Conservation (phyloP, 2,113 vertebrate species). For the Sporophila hypoxantha region DNA sequence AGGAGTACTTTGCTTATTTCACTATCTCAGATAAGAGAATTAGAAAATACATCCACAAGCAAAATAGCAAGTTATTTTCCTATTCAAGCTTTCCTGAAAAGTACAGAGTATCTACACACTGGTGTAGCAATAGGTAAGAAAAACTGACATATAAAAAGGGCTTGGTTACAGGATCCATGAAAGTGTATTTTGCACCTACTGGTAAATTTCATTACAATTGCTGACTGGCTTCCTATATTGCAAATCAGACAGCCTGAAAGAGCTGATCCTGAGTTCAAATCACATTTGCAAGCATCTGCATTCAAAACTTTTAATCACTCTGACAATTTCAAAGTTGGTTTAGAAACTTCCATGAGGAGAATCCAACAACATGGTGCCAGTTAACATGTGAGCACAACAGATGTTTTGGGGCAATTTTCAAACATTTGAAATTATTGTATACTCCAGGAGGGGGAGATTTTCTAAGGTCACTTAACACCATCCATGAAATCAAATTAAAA, state of each 20-base stretch:
- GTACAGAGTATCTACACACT: neutral
- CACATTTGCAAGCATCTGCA: neutral
- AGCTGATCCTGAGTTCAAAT: neutral
- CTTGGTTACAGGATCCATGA: neutral
- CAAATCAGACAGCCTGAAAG: neutral
- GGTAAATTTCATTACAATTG: neutral
- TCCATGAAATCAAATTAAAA: neutral
- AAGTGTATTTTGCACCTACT: neutral
- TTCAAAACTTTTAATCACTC: neutral
- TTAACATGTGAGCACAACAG: neutral
- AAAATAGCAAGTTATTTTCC: neutral
- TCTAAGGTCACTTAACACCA: neutral
- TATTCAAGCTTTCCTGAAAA: neutral
- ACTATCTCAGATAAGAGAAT: neutral
- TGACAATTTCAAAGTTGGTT: neutral
- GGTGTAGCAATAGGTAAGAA: neutral
- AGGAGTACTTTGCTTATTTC: neutral
- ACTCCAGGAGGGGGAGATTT: neutral
- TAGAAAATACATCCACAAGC: neutral
- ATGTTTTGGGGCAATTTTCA: neutral
- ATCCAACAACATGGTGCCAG: neutral
- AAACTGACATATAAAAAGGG: neutral
- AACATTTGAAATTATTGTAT: neutral
- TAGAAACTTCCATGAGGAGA: neutral
- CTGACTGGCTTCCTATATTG: neutral